These are phyloP conservation scores for Brachyrhaphis roseni DNA, from an alignment of 2,797 vertebrate species.

Conservation along the genomic window DNA sequence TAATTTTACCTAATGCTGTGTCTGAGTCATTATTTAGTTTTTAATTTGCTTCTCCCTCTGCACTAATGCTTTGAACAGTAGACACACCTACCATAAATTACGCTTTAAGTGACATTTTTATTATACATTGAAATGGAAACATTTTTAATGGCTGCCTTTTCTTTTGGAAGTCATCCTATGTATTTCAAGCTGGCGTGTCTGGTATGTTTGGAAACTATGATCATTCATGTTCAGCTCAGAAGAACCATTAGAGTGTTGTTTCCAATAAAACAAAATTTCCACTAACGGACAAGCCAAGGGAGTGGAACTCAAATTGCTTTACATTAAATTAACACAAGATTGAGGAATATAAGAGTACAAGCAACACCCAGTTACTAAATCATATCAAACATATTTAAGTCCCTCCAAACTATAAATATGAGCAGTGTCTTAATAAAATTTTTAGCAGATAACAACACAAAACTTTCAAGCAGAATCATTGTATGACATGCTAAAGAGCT, in stretches of 20 bases:
- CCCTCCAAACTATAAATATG: neutral
- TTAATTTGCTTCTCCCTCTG: constrained; percentile 4
- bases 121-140: constrained; percentile 6
- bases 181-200: constrained; percentile 28
- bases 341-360: neutral
- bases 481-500: constrained; percentile 34
- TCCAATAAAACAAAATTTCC: neutral
- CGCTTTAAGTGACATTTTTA: constrained; percentile 16
- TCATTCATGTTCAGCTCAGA: constrained; percentile 18
- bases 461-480: neutral
- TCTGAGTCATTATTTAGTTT: constrained; percentile 5
- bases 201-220: constrained; percentile 26
- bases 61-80: neutral
- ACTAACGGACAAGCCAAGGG: neutral
- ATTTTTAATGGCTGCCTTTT: neutral
- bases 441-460: neutral
- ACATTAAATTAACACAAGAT: neutral
- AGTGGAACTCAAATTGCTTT: neutral
- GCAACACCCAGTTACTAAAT: neutral
- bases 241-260: constrained; percentile 18
- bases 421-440: neutral
- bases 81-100: neutral
- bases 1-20: neutral
- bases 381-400: neutral
- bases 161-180: neutral